Conservation (phyloP, 2,888 invertebrate genomes). For the Lottia scabra region DNA sequence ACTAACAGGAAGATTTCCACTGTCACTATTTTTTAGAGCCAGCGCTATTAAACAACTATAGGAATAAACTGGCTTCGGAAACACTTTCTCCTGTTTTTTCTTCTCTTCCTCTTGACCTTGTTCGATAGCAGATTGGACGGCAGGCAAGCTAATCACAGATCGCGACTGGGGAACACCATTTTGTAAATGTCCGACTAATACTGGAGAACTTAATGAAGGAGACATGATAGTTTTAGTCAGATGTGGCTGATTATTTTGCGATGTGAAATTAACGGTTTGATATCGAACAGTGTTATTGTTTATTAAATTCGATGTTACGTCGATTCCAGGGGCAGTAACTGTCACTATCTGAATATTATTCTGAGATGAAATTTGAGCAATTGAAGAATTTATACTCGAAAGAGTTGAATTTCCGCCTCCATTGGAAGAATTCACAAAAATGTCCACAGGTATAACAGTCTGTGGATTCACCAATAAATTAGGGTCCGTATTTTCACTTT, state of each 20-base stretch:
- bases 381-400: slow-evolving; percentile 4
- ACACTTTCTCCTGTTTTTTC: slow-evolving; percentile 68
- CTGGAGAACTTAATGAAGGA: slow-evolving; percentile 51
- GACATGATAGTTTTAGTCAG: slow-evolving; percentile 23
- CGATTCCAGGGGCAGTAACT: not conserved
- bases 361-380: not conserved
- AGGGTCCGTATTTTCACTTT: slow-evolving; percentile 51
- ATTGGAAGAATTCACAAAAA: slow-evolving; percentile 20
- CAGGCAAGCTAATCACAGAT: slow-evolving; percentile 4
- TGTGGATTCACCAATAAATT: slow-evolving; percentile 87
- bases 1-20: slow-evolving; percentile 94
- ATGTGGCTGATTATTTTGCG: slow-evolving; percentile 12
- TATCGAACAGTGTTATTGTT: not conserved
- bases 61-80: slow-evolving; percentile 96
- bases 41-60: slow-evolving; percentile 98
- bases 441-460: slow-evolving; percentile 84
- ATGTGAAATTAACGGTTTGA: slow-evolving; percentile 3
- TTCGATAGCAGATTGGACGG: slow-evolving; percentile 4
- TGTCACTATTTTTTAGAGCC: slow-evolving; percentile 95
- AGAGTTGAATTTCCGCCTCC: slow-evolving; percentile 10
- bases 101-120: slow-evolving; percentile 19
- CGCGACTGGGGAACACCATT: slow-evolving; percentile 27
- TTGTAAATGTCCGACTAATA: slow-evolving; percentile 51
- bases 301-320: not conserved
- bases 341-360: slow-evolving; percentile 13